phyloP scores from a whole-genome alignment of 2,113 vertebrate species.

The Podilymbus podiceps region DNA sequence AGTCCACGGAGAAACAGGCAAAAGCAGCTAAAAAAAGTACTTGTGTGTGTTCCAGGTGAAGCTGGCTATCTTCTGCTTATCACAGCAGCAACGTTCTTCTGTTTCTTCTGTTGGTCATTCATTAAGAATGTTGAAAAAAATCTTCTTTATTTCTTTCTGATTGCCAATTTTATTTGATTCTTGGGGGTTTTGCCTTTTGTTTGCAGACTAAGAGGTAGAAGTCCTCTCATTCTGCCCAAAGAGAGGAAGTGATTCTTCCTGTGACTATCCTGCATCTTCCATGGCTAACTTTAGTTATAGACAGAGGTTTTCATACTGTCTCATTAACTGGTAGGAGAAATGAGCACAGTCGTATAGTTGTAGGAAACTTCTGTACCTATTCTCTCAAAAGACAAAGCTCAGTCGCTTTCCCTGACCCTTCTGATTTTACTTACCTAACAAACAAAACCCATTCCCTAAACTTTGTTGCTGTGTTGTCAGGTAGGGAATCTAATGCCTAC shows the following conservation, averaged over 20 bases:
- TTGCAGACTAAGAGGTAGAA: not conserved
- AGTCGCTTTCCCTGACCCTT: not conserved
- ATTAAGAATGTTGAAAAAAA: not conserved
- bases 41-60: not conserved
- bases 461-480: not conserved
- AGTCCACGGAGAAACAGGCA: not conserved
- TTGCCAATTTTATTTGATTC: not conserved
- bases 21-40: not conserved
- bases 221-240: not conserved
- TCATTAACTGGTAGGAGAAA: not conserved
- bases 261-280: not conserved
- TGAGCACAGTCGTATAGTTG: rapidly evolving
- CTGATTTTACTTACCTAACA: not conserved
- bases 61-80: not conserved
- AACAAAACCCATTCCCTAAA: not conserved
- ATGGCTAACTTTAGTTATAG: not conserved
- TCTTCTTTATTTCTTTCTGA: rapidly evolving
- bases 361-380: not conserved
- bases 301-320: not conserved
- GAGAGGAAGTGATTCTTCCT: not conserved
- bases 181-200: not conserved
- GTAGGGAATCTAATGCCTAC: not conserved
- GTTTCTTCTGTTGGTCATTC: not conserved
- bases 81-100: rapidly evolving
- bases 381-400: not conserved